phyloP scores from a whole-genome alignment of 2,888 invertebrate genomes.

The Eupithecia inturbata region DNA sequence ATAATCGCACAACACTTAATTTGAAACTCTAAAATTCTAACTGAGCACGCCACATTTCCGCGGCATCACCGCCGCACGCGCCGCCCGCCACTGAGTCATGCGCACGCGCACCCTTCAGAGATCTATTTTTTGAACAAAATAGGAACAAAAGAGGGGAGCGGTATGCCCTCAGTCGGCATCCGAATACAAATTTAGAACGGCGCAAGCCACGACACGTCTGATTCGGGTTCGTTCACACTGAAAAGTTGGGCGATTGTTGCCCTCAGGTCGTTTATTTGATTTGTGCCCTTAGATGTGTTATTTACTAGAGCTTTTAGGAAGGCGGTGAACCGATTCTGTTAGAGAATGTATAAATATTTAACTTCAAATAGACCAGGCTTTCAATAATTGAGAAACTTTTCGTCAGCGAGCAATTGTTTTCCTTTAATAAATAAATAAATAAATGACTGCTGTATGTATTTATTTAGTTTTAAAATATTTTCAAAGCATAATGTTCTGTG shows the following conservation, averaged over 20 bases:
- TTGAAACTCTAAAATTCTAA: slow-evolving; percentile 39
- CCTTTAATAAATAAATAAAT: too few species aligned
- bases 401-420: not conserved
- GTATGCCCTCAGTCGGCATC: slow-evolving; percentile 73
- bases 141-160: slow-evolving; percentile 82
- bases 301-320: slow-evolving; percentile 37
- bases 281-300: slow-evolving; percentile 8
- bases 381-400: not conserved
- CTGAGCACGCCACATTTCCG: slow-evolving; percentile 48
- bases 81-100: slow-evolving; percentile 78
- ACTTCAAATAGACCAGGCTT: not conserved
- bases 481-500: not conserved
- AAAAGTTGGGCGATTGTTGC: slow-evolving; percentile 52
- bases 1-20: slow-evolving; percentile 50
- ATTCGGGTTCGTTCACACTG: slow-evolving; percentile 78
- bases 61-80: slow-evolving; percentile 69
- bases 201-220: slow-evolving; percentile 67
- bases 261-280: slow-evolving; percentile 28
- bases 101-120: slow-evolving; percentile 75
- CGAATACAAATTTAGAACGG: slow-evolving; percentile 69
- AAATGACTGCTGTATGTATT: not conserved
- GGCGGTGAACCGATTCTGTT: slow-evolving; percentile 39
- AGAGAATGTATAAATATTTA: not conserved
- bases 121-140: slow-evolving; percentile 81
- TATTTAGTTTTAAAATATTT: not conserved